Evolutionary conservation across 2,888 invertebrate species (phyloP), one percentile per base, ranked within the genome.

Genomic region (Aradus depressus): DNA sequence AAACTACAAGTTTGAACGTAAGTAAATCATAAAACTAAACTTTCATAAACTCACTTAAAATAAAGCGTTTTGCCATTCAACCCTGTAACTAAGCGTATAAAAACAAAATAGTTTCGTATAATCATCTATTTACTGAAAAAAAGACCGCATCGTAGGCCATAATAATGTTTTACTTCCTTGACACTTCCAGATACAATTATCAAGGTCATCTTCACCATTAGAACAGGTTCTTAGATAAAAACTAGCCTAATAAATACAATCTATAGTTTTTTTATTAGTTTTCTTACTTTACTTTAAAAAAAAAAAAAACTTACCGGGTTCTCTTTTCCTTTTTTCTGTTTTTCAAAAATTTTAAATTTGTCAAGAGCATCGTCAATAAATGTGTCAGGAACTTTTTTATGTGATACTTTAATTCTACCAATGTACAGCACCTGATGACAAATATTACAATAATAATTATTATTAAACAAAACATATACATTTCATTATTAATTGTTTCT

Each of bases 291-390:
- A n/a, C 19, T n/a, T 25, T 14, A 26, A 42, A 14, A 21, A 34
- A 28, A 14, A 35, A n/a, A 35, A n/a, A 19, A 25, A 26, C 4
- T 35, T 26, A 25, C 35, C 8, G 25, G 2, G 19, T 22, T 23
- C 21, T 54, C 52, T 38, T 43, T 50, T 53, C 59, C 55, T 42
- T 60, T 60, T 60, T 84, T 83, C 58, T 86, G 84, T 2, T 79
- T 73, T 62, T 89, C 87, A 63, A 87, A 83, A 22, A 78, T 76
- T 55, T 80, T 79, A 62, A 93, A 88, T 67, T 87, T 89, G 53
- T 80, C 76, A 51, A 93, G 70, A 2, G 92, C 88, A 65, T 92
- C 91, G 64, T 95, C 95, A 60, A 93, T 89, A 61, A 93, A 82
- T 0, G 84, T 77, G 59, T 87, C 85, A 1, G 90, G 85, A 1